Percentiles rank a stretch among this genome's conserved stretches.
Evolutionary conservation across 1,140 invertebrate genomes (phyloP).

Genomic region (Papilio polytes): DNA sequence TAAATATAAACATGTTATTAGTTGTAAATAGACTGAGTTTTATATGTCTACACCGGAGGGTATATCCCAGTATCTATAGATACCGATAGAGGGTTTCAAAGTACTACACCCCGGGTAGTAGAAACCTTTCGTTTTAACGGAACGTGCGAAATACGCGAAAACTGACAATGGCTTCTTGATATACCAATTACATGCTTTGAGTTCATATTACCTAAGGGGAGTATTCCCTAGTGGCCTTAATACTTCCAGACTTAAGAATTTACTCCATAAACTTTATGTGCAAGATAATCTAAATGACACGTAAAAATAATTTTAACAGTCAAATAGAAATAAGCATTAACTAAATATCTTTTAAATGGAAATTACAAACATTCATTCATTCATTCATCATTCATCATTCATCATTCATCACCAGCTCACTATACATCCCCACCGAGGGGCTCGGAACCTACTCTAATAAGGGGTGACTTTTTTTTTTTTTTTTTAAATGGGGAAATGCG

Average conservation of each 20-base stretch:
- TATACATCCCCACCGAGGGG: no score
- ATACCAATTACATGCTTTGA: slow-evolving; percentile 25
- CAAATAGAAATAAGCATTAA: no score
- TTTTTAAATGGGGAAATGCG: no score
- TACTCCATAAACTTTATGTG: neutral
- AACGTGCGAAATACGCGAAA: slow-evolving; percentile 31
- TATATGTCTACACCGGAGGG: neutral
- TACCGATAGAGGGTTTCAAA: neutral
- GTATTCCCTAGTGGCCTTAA: slow-evolving; percentile 10
- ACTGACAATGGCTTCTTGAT: slow-evolving; percentile 31
- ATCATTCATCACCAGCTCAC: no score
- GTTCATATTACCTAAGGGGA: slow-evolving; percentile 23
- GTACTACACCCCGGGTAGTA: neutral
- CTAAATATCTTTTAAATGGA: neutral
- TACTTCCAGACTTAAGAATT: neutral
- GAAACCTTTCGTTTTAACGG: slow-evolving; percentile 1
- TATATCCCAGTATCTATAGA: neutral
- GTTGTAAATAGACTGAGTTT: no score
- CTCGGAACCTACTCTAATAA: no score
- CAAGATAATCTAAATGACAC: no score
- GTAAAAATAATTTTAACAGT: no score
- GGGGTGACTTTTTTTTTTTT: no score
- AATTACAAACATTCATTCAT: neutral
- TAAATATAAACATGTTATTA: no score
- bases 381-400: no score